phyloP scores from a whole-genome alignment of 2,797 vertebrate species.

The Gambelia wislizenii region DNA sequence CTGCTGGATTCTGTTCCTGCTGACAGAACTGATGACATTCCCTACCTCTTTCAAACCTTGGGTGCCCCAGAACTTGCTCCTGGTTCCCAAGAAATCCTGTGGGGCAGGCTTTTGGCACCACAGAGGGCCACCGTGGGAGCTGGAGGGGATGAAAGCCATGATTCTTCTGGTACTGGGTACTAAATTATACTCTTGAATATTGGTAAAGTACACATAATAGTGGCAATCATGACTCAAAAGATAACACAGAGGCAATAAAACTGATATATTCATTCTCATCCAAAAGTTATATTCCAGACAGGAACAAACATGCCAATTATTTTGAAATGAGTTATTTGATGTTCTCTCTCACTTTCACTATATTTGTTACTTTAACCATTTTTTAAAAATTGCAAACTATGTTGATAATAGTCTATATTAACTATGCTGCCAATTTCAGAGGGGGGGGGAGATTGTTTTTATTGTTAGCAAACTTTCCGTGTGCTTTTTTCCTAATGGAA shows the following conservation, averaged over 20 bases:
- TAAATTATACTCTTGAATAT: too few species aligned
- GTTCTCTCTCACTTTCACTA: not conserved
- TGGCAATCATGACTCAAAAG: slow-evolving; percentile 14
- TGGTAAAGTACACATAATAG: slow-evolving; percentile 2
- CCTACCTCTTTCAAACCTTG: too few species aligned
- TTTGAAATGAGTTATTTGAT: not conserved
- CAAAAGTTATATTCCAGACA: not conserved
- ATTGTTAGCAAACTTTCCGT: not conserved
- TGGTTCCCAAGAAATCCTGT: too few species aligned
- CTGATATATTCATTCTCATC: not conserved
- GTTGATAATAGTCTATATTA: not conserved
- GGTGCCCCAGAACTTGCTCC: too few species aligned
- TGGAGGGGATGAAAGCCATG: too few species aligned
- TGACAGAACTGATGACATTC: too few species aligned
- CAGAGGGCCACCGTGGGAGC: too few species aligned
- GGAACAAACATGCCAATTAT: slow-evolving; percentile 3
- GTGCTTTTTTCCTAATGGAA: too few species aligned
- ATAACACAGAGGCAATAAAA: not conserved
- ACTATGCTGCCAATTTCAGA: not conserved
- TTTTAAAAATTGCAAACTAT: not conserved
- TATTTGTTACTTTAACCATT: slow-evolving; percentile 5
- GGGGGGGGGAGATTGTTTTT: not conserved
- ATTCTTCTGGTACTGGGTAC: too few species aligned
- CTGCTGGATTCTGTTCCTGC: too few species aligned
- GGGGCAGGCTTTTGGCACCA: too few species aligned